Base-by-base conservation (phyloP, 2,113 vertebrate genomes). In the Chloebia gouldiae region DNA sequence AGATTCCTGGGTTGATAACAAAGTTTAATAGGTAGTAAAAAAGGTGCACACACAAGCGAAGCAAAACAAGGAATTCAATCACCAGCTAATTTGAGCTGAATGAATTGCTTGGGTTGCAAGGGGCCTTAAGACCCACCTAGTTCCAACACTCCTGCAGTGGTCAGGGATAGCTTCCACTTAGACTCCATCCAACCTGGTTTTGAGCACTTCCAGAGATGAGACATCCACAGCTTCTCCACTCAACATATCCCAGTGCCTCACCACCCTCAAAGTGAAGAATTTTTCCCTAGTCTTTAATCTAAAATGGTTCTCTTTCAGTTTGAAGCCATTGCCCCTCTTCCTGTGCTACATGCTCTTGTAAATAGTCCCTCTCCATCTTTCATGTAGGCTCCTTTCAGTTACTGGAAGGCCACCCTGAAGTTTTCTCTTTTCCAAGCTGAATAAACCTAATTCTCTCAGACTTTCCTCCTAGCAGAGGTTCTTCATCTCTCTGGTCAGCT, bases 361-460 rank as follows among this genome's bases (percentile, higher is more conserved):
- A 28, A 65, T 37, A 9, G 15, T 39, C 15, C 14, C 23, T 44
- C 44, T 51, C 44, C 15, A 24, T 24, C 37, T 45, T 73, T 28
- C 23, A 20, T 19, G 3, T 21, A 28, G 33, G 19, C 6, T 66
- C 15, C 45, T 16, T 66, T 51, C 20, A 25, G 45, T 24, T 60
- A 53, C 28, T 60, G 20, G 23, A 39, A 59, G 24, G 16, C 5
- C 19, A 47, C 3, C 13, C 9, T 0, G 0, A 45, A 53, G 13
- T 13, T 31, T 68, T 51, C 16, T 18, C n/a, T 81, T 81, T 66
- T 59, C 51, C 37, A 73, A 25, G 19, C 33, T 45, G 51, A 59
- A 37, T 33, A 73, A 66, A 45, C 20, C 23, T 17, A 24, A 60
- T 53, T 68, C 13, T 66, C 20, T 45, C 17, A 75, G 45, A 21